These are phyloP conservation scores for Allolobophora icterica DNA, from an alignment of 2,888 invertebrate species.

Conservation along the genomic window DNA sequence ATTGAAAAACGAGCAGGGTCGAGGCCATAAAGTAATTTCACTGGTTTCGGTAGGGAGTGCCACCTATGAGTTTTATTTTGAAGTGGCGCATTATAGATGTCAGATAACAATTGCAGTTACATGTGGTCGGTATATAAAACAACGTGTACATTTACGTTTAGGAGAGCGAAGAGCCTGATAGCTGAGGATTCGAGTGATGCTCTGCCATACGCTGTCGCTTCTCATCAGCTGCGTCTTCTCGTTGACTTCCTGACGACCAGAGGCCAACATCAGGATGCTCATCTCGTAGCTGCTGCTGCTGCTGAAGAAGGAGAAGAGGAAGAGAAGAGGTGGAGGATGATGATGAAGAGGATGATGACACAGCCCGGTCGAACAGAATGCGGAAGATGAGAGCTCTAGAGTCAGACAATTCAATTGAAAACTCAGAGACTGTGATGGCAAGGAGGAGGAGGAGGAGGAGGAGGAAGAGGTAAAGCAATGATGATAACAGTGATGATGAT, in stretches of 20 bases:
- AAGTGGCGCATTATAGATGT: too few relatives aligned
- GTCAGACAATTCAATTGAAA: too few relatives aligned
- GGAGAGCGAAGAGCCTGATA: conserved; percentile 58
- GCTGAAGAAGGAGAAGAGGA: conserved; percentile 43
- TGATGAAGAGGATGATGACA: background rate
- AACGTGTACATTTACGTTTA: conserved; percentile 46
- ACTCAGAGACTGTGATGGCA: background rate
- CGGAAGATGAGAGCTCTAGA: background rate
- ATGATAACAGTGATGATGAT: too few relatives aligned
- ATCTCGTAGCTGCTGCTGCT: conserved; percentile 50
- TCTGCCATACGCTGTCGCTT: conserved; percentile 61
- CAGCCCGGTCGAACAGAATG: too few relatives aligned
- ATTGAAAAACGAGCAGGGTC: too few relatives aligned
- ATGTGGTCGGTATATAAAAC: too few relatives aligned
- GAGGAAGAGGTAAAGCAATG: conserved; percentile 6
- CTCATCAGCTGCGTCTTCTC: conserved; percentile 54
- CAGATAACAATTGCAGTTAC: too few relatives aligned
- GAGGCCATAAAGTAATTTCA: too few relatives aligned
- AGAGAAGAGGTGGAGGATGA: background rate
- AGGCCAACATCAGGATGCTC: conserved; percentile 59
- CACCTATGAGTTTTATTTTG: too few relatives aligned
- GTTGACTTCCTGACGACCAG: conserved; percentile 54
- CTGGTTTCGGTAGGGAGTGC: too few relatives aligned
- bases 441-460: too few relatives aligned
- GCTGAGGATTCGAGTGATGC: conserved; percentile 58